Evolutionary conservation across 2,797 vertebrate species (phyloP).

Genomic region (Helarctos malayanus): DNA sequence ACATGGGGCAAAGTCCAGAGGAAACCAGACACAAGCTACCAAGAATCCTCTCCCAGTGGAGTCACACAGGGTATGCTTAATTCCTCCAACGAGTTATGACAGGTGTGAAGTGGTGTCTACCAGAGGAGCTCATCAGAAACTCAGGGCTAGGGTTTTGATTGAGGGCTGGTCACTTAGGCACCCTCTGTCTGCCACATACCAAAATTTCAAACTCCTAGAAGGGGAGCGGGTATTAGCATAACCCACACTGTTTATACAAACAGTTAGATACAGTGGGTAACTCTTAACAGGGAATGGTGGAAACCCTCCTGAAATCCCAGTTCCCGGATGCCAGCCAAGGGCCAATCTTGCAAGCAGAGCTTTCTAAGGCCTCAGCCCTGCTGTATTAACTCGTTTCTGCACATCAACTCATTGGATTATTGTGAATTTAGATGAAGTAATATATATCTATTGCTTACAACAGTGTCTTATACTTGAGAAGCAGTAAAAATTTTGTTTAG

Average conservation of each 20-base stretch:
- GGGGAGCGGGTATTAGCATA: not conserved
- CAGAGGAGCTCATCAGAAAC: not conserved
- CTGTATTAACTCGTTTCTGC: not conserved
- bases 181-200: not conserved
- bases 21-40: not conserved
- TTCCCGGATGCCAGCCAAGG: not conserved
- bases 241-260: not conserved
- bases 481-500: not conserved
- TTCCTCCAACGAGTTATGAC: not conserved
- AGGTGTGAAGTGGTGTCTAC: not conserved
- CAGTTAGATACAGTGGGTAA: not conserved
- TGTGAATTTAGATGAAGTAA: not conserved
- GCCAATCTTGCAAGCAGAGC: not conserved
- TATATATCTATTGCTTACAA: not conserved
- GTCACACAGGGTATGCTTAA: not conserved
- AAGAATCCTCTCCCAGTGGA: not conserved
- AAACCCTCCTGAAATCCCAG: not conserved
- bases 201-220: not conserved
- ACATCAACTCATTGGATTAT: not conserved
- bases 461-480: not conserved
- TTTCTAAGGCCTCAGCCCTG: not conserved
- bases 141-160: not conserved
- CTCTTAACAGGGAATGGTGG: not conserved
- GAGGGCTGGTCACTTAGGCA: not conserved
- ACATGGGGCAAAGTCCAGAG: not conserved